Evolutionary conservation across 2,113 vertebrate genomes (phyloP).

Genomic region (Otocyon megalotis): DNA sequence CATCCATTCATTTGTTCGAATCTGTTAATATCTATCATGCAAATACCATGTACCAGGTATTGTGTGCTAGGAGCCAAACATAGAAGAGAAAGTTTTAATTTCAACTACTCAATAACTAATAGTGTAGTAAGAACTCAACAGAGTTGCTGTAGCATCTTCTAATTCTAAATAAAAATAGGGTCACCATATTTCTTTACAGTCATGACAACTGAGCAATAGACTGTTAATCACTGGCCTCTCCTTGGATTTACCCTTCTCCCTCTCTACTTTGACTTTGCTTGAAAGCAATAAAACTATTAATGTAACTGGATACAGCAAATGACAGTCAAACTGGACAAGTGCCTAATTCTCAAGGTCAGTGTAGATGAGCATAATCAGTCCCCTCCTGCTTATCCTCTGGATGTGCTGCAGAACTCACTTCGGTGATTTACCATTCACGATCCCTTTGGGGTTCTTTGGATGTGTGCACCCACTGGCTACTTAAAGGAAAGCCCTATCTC

Average conservation of each 20-base stretch:
- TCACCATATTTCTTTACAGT: not conserved
- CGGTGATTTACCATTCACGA: not conserved
- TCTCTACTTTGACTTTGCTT: constrained; percentile 7
- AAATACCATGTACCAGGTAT: not conserved
- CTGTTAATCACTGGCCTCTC: not conserved
- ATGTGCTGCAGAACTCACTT: not conserved
- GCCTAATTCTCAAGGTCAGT: not conserved
- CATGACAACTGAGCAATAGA: not conserved
- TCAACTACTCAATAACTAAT: constrained; percentile 29
- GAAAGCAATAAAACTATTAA: not conserved
- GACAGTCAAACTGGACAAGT: not conserved
- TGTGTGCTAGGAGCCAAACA: not conserved
- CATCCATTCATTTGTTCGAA: not conserved
- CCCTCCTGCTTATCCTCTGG: not conserved
- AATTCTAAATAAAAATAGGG: constrained; percentile 60
- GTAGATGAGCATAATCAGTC: not conserved
- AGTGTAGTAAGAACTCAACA: not conserved
- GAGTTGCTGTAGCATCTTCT: not conserved
- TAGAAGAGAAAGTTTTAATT: constrained; percentile 45
- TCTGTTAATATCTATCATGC: not conserved
- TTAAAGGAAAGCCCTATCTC: not conserved
- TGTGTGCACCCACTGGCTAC: not conserved
- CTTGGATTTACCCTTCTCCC: not conserved
- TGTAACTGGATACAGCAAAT: not conserved
- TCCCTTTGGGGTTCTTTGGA: not conserved